These are phyloP conservation scores for Caenorhabditis tropicalis DNA, from an alignment of 1,140 invertebrate genomes.

Conservation along the genomic window DNA sequence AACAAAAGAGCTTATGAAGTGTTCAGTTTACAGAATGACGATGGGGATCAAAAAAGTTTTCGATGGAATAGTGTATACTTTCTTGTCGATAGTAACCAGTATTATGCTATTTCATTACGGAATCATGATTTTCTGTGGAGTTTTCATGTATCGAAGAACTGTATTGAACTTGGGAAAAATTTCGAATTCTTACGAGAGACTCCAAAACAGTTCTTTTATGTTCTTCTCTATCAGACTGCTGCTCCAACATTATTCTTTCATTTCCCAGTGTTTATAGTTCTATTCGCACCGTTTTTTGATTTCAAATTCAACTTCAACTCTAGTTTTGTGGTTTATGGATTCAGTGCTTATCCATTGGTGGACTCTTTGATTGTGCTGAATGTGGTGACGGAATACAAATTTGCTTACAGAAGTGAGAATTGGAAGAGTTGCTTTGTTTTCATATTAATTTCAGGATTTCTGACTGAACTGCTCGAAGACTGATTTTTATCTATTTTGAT, in stretches of 20 bases:
- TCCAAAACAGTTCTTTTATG: neutral
- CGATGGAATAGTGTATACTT: neutral
- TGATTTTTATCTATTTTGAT: too few relatives aligned
- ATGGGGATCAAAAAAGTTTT: neutral
- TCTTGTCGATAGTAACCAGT: neutral
- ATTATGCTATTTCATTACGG: neutral
- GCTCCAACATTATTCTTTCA: neutral
- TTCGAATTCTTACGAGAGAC: neutral
- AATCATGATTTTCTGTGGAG: neutral
- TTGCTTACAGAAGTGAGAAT: neutral
- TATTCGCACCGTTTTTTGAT: neutral
- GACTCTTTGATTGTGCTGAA: neutral
- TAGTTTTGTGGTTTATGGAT: neutral
- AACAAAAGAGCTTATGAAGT: neutral
- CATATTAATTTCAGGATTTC: neutral
- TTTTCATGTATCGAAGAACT: neutral
- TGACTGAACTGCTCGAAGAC: too few relatives aligned
- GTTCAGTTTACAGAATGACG: neutral
- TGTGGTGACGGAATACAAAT: neutral
- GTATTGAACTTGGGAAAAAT: neutral
- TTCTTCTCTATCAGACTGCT: neutral
- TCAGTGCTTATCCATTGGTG: neutral
- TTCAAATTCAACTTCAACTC: neutral
- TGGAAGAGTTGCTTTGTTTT: neutral
- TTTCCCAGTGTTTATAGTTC: neutral